These are phyloP conservation scores for Arrhamphus sclerolepis DNA, from an alignment of 2,797 vertebrate species.

Conservation along the genomic window DNA sequence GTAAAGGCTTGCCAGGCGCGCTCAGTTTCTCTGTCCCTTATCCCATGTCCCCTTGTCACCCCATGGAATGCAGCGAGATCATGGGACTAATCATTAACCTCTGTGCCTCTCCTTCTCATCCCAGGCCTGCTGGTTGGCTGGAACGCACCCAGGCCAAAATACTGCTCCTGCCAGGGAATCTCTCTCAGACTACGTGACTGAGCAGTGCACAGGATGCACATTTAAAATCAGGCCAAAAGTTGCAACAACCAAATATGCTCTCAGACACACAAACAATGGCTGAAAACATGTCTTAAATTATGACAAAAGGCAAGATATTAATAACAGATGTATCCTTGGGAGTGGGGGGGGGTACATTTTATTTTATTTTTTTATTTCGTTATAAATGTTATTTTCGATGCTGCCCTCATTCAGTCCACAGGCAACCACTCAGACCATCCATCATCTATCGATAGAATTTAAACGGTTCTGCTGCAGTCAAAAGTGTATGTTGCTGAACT, in stretches of 20 bases:
- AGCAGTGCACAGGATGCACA: constrained; percentile 43
- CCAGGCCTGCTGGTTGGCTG: constrained; percentile 70
- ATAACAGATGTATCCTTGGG: constrained; percentile 6
- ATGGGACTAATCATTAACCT: constrained; percentile 85
- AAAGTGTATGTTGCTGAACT: constrained; percentile 26
- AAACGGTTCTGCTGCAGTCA: neutral
- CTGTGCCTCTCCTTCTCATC: constrained; percentile 69
- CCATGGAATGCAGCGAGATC: constrained; percentile 71
- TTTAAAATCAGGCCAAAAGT: constrained; percentile 40
- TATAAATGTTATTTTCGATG: too few species aligned
- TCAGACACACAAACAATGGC: constrained; percentile 24
- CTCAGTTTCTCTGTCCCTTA: constrained; percentile 44
- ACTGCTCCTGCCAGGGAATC: constrained; percentile 73
- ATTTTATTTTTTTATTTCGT: neutral
- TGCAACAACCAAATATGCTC: constrained; percentile 28
- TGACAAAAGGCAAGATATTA: constrained; percentile 6
- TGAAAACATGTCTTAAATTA: constrained; percentile 6
- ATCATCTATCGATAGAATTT: neutral
- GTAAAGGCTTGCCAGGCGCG: constrained; percentile 18
- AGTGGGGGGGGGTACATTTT: neutral
- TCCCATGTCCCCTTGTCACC: constrained; percentile 74
- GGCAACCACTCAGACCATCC: neutral
- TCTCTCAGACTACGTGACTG: constrained; percentile 74
- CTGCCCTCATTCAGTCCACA: too few species aligned
- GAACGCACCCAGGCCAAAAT: constrained; percentile 73